Conservation (phyloP, 2,797 vertebrate genomes). For the Poeciliopsis paucimaculata region DNA sequence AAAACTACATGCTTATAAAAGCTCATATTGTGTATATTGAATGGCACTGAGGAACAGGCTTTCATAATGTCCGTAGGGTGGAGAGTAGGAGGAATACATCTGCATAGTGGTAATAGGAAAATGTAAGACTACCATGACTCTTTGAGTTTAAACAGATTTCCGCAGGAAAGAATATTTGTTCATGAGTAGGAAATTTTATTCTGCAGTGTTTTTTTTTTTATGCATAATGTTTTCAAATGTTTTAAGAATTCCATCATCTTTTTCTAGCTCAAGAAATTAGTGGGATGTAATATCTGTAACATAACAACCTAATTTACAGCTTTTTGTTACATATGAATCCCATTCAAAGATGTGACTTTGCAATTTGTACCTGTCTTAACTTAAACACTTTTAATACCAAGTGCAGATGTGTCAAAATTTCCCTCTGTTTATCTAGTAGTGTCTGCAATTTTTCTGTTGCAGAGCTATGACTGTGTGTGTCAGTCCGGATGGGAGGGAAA, state of each 20-base stretch:
- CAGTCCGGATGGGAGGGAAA: slow-evolving; percentile 83
- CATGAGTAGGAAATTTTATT: slow-evolving; percentile 55
- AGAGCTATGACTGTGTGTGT: slow-evolving; percentile 86
- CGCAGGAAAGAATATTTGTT: slow-evolving; percentile 29
- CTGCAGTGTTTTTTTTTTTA: slow-evolving; percentile 29
- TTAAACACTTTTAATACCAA: slow-evolving; percentile 16
- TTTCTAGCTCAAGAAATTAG: slow-evolving; percentile 8
- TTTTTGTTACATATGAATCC: background rate
- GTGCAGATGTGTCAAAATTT: slow-evolving; percentile 39
- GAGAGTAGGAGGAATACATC: slow-evolving; percentile 69
- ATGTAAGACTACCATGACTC: slow-evolving; percentile 61
- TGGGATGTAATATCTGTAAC: slow-evolving; percentile 13
- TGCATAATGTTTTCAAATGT: slow-evolving; percentile 19
- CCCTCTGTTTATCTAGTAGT: slow-evolving; percentile 28
- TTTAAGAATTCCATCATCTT: slow-evolving; percentile 19
- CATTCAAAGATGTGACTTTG: background rate
- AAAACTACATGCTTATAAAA: slow-evolving; percentile 42
- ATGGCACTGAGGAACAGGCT: slow-evolving; percentile 46
- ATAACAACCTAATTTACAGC: slow-evolving; percentile 27
- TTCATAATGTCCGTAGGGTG: slow-evolving; percentile 58
- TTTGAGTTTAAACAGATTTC: slow-evolving; percentile 65
- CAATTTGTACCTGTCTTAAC: slow-evolving; percentile 9
- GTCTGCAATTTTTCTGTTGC: slow-evolving; percentile 55
- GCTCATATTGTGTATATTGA: slow-evolving; percentile 57
- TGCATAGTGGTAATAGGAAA: slow-evolving; percentile 64